phyloP scores from a whole-genome alignment of 2,113 vertebrate species.

The Clarias batrachus region DNA sequence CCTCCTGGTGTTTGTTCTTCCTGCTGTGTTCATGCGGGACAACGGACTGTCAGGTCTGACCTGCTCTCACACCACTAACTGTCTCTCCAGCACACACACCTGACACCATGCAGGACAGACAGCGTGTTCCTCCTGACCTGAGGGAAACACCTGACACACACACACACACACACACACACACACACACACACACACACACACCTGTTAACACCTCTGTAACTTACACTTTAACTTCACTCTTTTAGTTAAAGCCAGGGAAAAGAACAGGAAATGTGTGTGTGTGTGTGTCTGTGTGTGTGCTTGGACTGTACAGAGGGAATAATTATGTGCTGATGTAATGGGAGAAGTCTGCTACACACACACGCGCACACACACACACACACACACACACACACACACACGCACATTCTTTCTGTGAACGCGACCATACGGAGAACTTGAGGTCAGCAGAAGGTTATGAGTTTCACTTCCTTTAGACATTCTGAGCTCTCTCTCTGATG shows the following conservation, averaged over 20 bases:
- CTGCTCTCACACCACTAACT: neutral
- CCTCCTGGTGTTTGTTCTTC: too few species aligned
- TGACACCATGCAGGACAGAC: neutral
- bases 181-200: too few species aligned
- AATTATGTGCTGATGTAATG: neutral
- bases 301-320: neutral
- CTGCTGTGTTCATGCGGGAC: too few species aligned
- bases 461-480: slow-evolving; percentile 13
- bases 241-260: too few species aligned
- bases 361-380: neutral
- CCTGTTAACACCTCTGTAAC: too few species aligned
- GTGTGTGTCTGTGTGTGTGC: neutral
- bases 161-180: too few species aligned
- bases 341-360: neutral
- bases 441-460: slow-evolving; percentile 5
- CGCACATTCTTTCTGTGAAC: neutral
- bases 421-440: neutral
- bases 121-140: too few species aligned
- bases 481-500: neutral
- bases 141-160: too few species aligned
- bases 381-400: neutral
- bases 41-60: too few species aligned
- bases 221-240: too few species aligned
- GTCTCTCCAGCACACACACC: neutral
- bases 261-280: neutral